Base-by-base conservation (phyloP, 2,113 vertebrate genomes). In the Ageneiosus marmoratus region DNA sequence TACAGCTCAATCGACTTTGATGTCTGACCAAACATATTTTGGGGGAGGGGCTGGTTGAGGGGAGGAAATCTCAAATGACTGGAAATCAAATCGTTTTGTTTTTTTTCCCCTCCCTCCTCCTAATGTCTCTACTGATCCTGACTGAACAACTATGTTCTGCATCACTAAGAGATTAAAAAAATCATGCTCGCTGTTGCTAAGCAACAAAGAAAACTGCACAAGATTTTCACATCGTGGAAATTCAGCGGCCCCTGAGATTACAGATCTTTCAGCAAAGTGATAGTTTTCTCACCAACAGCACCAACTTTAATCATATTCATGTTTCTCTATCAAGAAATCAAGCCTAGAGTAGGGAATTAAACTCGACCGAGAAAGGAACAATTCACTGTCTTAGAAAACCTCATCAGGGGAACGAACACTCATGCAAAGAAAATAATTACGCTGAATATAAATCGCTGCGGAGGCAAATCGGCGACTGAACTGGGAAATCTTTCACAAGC, bases 1-100 rank as follows among this genome's bases (percentile, higher is more conserved):
- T 93, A 92, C 88, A 86, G 88, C 84, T 75, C 91, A 93, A 92
- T 88, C 87, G 84, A 72, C 88, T 92, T 93, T 92, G 89, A 91
- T 93, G 93, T 88, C 41, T 88, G 91, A 92, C 89, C 90, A 91
- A 93, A 93, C 89, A 92, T 76, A 34, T 73, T 12, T 50, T 11
- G 10, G 56, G 82, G 85, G 56, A 1, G 27, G n/a, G 69, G 34
- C 8, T 8, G 24, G 2, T 41, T 41, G 70, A n/a, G n/a, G 55
- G 60, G 85, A 89, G 90, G 92, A 92, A 93, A 91, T 88, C 86
- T 88, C 89, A 91, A 91, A 93, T 85, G 87, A 88, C 86, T 88
- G 85, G 79, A 92, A 91, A 92, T 91, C 87, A 92, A 89, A 91
- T 91, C 83, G 75, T 13, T 65, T 85, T 87, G 85, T 88, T 86